phyloP scores from a whole-genome alignment of 2,113 vertebrate genomes.

The Amphiprion ocellaris region DNA sequence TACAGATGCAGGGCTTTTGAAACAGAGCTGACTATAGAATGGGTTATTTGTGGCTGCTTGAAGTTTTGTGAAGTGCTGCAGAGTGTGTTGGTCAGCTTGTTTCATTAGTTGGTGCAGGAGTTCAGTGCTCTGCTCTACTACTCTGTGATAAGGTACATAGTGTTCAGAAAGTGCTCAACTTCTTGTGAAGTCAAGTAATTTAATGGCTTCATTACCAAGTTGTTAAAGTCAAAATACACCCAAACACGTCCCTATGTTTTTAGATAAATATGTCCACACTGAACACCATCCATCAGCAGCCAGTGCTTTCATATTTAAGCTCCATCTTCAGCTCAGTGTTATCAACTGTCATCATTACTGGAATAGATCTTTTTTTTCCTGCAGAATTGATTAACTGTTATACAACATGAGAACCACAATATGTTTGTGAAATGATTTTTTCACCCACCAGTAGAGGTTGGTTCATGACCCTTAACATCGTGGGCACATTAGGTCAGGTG shows the following conservation, averaged over 20 bases:
- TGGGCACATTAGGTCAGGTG: not conserved
- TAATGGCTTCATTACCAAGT: no score
- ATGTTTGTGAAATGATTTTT: not conserved
- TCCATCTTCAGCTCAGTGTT: not conserved
- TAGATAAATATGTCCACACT: no score
- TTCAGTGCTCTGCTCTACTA: not conserved
- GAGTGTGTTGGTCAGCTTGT: not conserved
- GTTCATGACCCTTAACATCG: not conserved
- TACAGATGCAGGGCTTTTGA: not conserved
- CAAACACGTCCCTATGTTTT: no score
- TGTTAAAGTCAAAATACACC: no score
- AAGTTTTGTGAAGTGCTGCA: not conserved
- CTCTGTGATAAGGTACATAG: not conserved
- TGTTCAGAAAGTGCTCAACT: not conserved
- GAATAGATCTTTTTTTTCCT: no score
- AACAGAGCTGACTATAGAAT: not conserved
- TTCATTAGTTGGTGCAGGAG: not conserved
- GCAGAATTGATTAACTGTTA: no score
- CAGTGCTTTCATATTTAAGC: not conserved
- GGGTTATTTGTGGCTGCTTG: not conserved
- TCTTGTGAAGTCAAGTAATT: no score
- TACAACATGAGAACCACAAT: not conserved
- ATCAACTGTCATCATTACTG: no score
- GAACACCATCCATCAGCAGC: no score
- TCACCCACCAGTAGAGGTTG: not conserved